Base-by-base conservation (phyloP, 2,113 vertebrate genomes). In the Gymnocephalus cernua region DNA sequence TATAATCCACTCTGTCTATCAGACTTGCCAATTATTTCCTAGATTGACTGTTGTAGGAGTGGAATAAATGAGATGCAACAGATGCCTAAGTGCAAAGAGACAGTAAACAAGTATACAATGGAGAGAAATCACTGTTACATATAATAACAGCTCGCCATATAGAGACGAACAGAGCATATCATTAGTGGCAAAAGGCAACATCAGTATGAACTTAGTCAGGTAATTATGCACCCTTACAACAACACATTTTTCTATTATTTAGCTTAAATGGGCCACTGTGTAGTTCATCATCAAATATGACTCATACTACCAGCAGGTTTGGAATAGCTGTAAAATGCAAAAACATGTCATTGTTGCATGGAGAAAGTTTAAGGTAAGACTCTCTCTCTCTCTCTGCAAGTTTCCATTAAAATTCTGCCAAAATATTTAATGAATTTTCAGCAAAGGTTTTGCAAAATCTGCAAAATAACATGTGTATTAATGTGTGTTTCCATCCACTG, bases 1-100 rank as follows among this genome's bases (percentile, higher is more conserved):
- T 77, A 87, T 92, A 91, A 94, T 91, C 89, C 54, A 18, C 72
- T 77, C 80, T 89, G 90, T 91, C 92, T 79, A 63, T 93, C 92
- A 92, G 83, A 82, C 74, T 82, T 77, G 83, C 62, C 88, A 88
- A 84, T 90, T 90, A 78, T 87, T 86, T 79, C 18, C 27, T 27
- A 21, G 72, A 67, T 61, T 69, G 62, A 76, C 53, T 71, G 75
- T 29, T 68, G 84, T 38, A 59, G 77, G 79, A 79, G 79, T 67
- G 50, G 57, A 68, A 67, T 57, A 62, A 83, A 90, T 73, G 56
- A 83, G 74, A 65, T 54, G 66, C 81, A 86, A 83, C 87, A 92
- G 85, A 89, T 89, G 80, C 53, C 61, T 77, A 51, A 83, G 72
- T 82, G 77, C 58, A 74, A 54, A 80, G 29, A 44, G 4, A 71